Evolutionary conservation across 2,113 vertebrate species (phyloP), one percentile per base, ranked within the genome.

Genomic region (Pontoporia blainvillei): DNA sequence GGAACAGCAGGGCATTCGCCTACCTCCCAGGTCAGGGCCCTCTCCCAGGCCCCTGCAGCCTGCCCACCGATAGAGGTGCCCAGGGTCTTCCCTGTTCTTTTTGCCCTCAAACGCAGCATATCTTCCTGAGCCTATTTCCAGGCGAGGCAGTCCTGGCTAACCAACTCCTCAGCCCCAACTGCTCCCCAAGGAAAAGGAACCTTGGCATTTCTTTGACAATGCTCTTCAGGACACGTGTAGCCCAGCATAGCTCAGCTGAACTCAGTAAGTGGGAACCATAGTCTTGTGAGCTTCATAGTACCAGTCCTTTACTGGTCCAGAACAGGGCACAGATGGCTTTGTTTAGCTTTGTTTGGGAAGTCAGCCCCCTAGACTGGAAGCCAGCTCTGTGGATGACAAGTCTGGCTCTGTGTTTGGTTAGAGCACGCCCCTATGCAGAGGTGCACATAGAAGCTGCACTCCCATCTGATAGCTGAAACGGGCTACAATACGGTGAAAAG

Each of bases 401-500:
- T 27, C 39, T 12, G 10, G 59, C 49, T 66, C 31, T 75, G 34
- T 39, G 8, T 71, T 62, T 13, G 11, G 0, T 52, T 14, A 34
- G n/a, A 17, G 29, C 3, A 44, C 10, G n/a, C 36, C 34, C 61
- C 34, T 27, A 0, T 0, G 6, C 52, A 73, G 14, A 75, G 2
- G 3, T 4, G 2, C 27, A 25, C 69, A 3, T 12, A 12, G 69
- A 8, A 34, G 44, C 61, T 18, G 29, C 6, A 6, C 52, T 54
- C 29, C 4, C 3, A 6, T 67, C 2, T 36, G 39, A 54, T 8
- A 15, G 6, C 23, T 20, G 1, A 36, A 27, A 23, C 1, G 3
- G 39, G 31, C 54, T 66, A 1, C 15, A n/a, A 23, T 75, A 7
- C 31, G 4, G 21, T 3, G 8, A 46, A 34, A 44, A 62, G 36